Conservation (phyloP, 2,888 invertebrate genomes). For the Latheticus oryzae region DNA sequence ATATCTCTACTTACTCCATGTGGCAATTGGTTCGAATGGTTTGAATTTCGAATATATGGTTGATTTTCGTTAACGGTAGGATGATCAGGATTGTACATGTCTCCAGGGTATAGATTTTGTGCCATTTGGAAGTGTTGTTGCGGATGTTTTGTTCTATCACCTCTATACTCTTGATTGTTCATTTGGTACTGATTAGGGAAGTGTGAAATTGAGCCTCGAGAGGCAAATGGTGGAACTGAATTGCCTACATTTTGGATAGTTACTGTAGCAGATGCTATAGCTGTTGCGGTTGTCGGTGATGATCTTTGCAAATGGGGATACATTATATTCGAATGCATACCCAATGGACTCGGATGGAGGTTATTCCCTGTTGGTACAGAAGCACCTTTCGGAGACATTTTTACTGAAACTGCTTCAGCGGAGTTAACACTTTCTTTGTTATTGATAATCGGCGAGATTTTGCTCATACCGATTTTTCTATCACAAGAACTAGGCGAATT, state of each 20-base stretch:
- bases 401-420: conserved; percentile 67
- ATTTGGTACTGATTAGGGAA: conserved; percentile 63
- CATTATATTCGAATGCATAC: conserved; percentile 62
- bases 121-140: conserved; percentile 59
- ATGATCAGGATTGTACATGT: conserved; percentile 65
- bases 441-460: conserved; percentile 68
- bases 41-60: conserved; percentile 57
- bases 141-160: conserved; percentile 55
- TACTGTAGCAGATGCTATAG: conserved; percentile 70
- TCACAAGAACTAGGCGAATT: conserved; percentile 69
- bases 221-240: conserved; percentile 71
- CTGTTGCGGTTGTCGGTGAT: conserved; percentile 76
- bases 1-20: conserved; percentile 49
- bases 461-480: conserved; percentile 68
- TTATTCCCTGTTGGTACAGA: conserved; percentile 68
- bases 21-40: conserved; percentile 52
- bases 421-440: conserved; percentile 68
- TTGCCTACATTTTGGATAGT: conserved; percentile 71
- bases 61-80: conserved; percentile 59
- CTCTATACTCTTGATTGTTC: conserved; percentile 60
- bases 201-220: conserved; percentile 66
- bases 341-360: conserved; percentile 73
- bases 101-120: conserved; percentile 54
- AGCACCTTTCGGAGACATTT: conserved; percentile 74
- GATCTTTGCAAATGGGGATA: conserved; percentile 74